Base-by-base conservation (phyloP, 2,113 vertebrate genomes). In the Phaethon lepturus region DNA sequence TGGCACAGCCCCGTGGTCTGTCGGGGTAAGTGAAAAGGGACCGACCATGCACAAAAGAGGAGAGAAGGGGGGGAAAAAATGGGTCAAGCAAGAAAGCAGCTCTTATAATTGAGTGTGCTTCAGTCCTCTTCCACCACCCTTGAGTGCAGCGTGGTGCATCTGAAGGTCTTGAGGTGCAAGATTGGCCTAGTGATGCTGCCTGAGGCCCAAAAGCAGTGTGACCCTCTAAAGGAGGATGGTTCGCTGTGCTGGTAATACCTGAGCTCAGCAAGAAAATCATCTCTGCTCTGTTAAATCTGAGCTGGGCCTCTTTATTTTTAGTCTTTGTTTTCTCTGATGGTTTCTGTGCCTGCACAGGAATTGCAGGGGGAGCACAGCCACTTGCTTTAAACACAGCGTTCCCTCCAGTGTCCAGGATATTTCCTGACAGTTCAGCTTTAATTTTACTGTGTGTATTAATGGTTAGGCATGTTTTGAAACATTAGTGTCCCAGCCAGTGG, bases 41-140 rank as follows among this genome's bases (percentile, higher is more conserved):
- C 19, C 28, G 59, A 62, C 6, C 7, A 20, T 1, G 15, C 16
- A 67, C 7, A 55, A 13, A 75, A 38, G 13, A 63, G 6, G 7
- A 38, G 12, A 60, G 19, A 78, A 47, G 13, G 35, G 7, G 40
- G 7, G 18, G 20, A 2, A 31, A 83, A 79, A 38, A 50, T 8
- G 5, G 2, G 7, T 56, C 1, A 3, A 66, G 26, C 12, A 52
- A 22, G 64, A 85, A 77, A 81, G 18, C 22, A 50, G 16, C 9
- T 59, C 16, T 75, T 53, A n/a, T 17, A 52, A 44, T 28, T 0
- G 0, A 20, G 4, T 2, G 16, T 73, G 35, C 26, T 74, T 22
- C n/a, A 42, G 35, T 11, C 23, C n/a, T 47, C 26, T 77, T 62
- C 18, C n/a, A n/a, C 10, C 26, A 15, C 18, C 25, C 17, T 68